A percentile compares a stretch with the other conserved stretches of the same genome.
Conservation (phyloP, 2,797 vertebrate genomes). For the Sus cebifrons region DNA sequence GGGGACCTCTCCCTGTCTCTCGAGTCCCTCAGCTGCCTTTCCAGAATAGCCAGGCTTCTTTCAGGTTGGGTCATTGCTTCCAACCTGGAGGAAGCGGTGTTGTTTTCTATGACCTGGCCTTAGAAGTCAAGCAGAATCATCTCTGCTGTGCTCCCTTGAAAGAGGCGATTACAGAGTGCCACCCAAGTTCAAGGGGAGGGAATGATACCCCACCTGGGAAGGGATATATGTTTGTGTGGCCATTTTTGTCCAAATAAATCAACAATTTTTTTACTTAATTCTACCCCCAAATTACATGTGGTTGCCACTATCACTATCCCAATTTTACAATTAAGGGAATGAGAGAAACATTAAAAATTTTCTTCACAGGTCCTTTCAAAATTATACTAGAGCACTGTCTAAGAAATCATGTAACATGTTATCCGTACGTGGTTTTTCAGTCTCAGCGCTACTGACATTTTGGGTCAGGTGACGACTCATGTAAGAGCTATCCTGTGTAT, state of each 20-base stretch:
- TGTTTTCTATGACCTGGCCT: not conserved
- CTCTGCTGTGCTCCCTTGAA: not conserved
- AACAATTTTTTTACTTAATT: constrained; percentile 20
- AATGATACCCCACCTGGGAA: not conserved
- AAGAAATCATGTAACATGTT: not conserved
- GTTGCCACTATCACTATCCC: not conserved
- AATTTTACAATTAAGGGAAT: not conserved
- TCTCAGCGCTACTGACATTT: not conserved
- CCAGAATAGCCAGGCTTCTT: not conserved
- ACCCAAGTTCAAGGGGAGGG: not conserved
- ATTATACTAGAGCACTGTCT: not conserved
- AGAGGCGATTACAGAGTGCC: not conserved
- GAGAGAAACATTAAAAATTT: not conserved
- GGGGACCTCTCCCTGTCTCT: not conserved
- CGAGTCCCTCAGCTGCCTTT: not conserved
- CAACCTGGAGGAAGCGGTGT: not conserved
- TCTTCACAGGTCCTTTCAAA: not conserved
- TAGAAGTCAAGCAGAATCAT: not conserved
- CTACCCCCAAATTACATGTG: not conserved
- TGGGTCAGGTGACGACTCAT: not conserved
- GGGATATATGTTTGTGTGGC: not conserved
- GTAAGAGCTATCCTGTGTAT: not conserved
- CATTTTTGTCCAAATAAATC: not conserved
- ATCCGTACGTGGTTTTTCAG: not conserved
- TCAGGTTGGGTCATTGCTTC: not conserved